Base-by-base conservation (phyloP, 2,113 vertebrate genomes). In the Donacobius atricapilla region DNA sequence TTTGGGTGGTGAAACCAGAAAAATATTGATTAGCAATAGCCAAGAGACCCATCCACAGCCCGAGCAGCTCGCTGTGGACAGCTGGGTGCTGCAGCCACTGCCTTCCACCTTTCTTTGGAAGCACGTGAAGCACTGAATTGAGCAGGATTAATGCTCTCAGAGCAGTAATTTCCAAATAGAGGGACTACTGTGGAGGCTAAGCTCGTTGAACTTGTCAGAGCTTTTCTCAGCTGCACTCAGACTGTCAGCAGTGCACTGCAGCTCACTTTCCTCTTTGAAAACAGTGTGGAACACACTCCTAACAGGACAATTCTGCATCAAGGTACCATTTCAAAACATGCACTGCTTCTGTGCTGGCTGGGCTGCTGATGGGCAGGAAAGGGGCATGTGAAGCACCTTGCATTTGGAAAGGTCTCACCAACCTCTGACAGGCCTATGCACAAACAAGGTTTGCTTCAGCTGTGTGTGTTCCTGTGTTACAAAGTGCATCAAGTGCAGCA, bases 281-380 rank as follows among this genome's bases (percentile, higher is more conserved):
- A 28, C 10, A 27, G 51, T 1, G 28, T 6, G 70, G 1, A 24
- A 28, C 33, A 53, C 10, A 1, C 27, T 44, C 1, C 2, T 65
- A 8, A 2, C 17, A 19, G 7, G 20, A 25, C 51, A 50, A 15
- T 63, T 63, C 6, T 27, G 60, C 69, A 51, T 50, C 47, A 21
- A 35, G 45, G 30, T 10, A 16, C n/a, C 24, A 5, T 24, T 61
- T 47, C 56, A 71, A 11, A 81, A 57, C 10, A 5, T 8, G 50
- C 31, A 9, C 22, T 83, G 17, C 30, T 72, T 7, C 61, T 63
- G 44, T 51, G 76, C 42, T 87, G 64, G 30, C 56, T 44, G 40
- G 30, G n/a, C 53, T 85, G 51, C 16, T n/a, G 45, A 54, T 22
- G 5, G 58, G 58, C 47, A 63, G 47, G 25, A 79, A 11, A 44